These are phyloP conservation scores for Rhinophrynus dorsalis DNA, from an alignment of 2,797 vertebrate species.

Conservation along the genomic window DNA sequence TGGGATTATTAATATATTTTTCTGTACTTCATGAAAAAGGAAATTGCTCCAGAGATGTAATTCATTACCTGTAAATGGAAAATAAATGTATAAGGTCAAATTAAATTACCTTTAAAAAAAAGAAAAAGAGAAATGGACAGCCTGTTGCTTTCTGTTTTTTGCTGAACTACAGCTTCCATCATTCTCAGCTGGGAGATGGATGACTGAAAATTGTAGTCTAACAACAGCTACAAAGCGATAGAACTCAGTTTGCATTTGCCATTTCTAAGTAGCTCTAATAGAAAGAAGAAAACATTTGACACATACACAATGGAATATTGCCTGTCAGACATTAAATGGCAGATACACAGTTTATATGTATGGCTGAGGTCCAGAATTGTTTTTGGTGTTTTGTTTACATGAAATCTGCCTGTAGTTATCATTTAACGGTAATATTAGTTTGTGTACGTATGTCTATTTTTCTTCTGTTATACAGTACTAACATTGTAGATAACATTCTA, in stretches of 20 bases:
- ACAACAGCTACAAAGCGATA: too few relatives aligned
- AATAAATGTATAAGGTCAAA: too few relatives aligned
- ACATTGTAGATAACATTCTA: background rate
- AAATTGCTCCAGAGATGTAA: background rate
- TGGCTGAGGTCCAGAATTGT: background rate
- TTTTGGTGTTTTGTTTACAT: constrained; percentile 14
- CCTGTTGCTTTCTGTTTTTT: too few relatives aligned
- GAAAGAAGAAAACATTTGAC: background rate
- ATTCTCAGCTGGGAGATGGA: too few relatives aligned
- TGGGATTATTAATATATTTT: too few relatives aligned
- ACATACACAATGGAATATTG: background rate
- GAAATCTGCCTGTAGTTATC: constrained; percentile 15
- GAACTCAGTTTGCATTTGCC: background rate
- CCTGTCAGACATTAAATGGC: constrained; percentile 5
- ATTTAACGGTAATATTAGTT: background rate
- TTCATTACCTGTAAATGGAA: too few relatives aligned
- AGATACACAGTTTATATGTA: background rate
- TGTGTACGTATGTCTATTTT: constrained; percentile 16
- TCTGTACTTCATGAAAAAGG: too few relatives aligned
- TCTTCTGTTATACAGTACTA: constrained; percentile 6
- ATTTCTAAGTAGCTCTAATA: constrained; percentile 3
- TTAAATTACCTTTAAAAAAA: too few relatives aligned
- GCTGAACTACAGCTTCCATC: too few relatives aligned
- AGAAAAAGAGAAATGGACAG: too few relatives aligned
- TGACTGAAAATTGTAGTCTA: too few relatives aligned